These are phyloP conservation scores for Baccha elongata DNA, from an alignment of 2,888 invertebrate species.

Conservation along the genomic window DNA sequence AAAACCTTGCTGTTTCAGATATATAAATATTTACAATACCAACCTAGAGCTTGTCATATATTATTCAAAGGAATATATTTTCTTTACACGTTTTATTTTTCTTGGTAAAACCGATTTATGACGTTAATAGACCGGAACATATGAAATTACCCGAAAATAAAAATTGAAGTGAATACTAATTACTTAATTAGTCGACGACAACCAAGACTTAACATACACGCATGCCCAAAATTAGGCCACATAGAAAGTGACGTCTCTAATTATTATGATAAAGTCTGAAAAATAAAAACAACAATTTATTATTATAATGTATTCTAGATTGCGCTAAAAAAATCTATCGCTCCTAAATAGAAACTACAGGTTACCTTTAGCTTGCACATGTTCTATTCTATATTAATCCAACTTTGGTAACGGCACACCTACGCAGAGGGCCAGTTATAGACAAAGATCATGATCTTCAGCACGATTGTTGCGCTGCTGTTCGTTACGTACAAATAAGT, in stretches of 20 bases:
- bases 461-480: slow-evolving; percentile 34
- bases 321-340: slow-evolving; percentile 39
- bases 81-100: not conserved
- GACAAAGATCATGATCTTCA: slow-evolving; percentile 52
- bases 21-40: too few relatives aligned
- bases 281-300: not conserved
- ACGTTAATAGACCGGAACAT: slow-evolving; percentile 31
- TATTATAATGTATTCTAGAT: not conserved
- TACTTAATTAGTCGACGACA: slow-evolving; percentile 7
- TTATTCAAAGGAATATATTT: too few relatives aligned
- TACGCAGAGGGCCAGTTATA: slow-evolving; percentile 33
- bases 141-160: slow-evolving; percentile 29
- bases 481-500: slow-evolving; percentile 39
- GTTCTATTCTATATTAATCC: slow-evolving; percentile 49
- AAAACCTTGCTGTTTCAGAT: too few relatives aligned
- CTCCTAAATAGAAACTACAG: slow-evolving; percentile 42
- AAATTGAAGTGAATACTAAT: slow-evolving; percentile 5
- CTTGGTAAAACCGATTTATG: not conserved
- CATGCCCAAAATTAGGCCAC: not conserved
- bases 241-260: slow-evolving; percentile 18
- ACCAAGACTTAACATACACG: slow-evolving; percentile 7
- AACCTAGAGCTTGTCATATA: too few relatives aligned
- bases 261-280: not conserved
- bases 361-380: too few relatives aligned
- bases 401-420: slow-evolving; percentile 60